Evolutionary conservation across 2,113 vertebrate genomes (phyloP).

Genomic region (Labrus mixtus): DNA sequence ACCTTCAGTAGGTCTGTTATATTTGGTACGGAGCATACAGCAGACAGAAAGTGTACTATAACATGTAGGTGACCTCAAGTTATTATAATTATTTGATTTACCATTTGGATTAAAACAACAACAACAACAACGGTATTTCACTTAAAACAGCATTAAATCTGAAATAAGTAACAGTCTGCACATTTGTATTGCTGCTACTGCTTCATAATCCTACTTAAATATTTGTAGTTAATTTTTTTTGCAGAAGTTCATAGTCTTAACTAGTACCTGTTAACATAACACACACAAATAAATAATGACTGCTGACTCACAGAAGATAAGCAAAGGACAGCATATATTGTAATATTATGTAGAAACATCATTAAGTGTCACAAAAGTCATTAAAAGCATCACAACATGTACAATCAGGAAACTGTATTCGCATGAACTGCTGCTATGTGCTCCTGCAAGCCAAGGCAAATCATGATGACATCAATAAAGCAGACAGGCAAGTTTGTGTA

Average conservation of each 20-base stretch:
- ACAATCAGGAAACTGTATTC: slow-evolving; percentile 48
- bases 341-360: slow-evolving; percentile 48
- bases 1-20: too few relatives aligned
- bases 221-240: background rate
- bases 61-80: too few relatives aligned
- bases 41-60: too few relatives aligned
- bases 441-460: slow-evolving; percentile 34
- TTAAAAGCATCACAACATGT: slow-evolving; percentile 58
- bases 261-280: background rate
- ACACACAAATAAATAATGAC: background rate
- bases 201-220: too few relatives aligned
- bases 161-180: too few relatives aligned
- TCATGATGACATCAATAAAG: slow-evolving; percentile 27
- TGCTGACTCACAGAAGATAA: slow-evolving; percentile 21
- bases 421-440: slow-evolving; percentile 31
- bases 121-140: too few relatives aligned
- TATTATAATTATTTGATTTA: too few relatives aligned
- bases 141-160: too few relatives aligned
- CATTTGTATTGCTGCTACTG: too few relatives aligned
- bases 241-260: too few relatives aligned
- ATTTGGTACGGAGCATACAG: too few relatives aligned
- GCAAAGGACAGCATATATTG: slow-evolving; percentile 14
- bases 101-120: too few relatives aligned
- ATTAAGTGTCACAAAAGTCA: slow-evolving; percentile 51
- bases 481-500: slow-evolving; percentile 17